Conservation (phyloP, 2,797 vertebrate species). For the Australoheros facetus region DNA sequence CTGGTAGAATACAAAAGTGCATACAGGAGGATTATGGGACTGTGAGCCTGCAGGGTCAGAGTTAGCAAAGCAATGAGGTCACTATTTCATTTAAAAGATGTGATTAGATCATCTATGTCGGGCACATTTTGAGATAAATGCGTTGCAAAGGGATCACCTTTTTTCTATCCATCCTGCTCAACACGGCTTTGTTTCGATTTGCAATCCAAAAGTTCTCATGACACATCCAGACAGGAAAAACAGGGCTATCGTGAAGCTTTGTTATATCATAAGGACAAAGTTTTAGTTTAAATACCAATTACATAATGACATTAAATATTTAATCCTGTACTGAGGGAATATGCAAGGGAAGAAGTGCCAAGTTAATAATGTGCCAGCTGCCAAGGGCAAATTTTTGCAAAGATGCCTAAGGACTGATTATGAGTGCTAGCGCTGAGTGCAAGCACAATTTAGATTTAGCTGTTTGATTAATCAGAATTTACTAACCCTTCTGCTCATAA, state of each 20-base stretch:
- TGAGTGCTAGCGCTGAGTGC: slow-evolving; percentile 7
- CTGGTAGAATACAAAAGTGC: slow-evolving; percentile 18
- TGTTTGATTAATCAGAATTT: not conserved
- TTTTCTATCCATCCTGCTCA: not conserved
- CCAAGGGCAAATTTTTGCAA: slow-evolving; percentile 15
- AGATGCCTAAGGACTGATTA: slow-evolving; percentile 20
- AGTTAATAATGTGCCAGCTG: slow-evolving; percentile 4
- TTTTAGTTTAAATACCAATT: slow-evolving; percentile 43
- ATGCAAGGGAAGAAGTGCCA: slow-evolving; percentile 39
- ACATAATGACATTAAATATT: slow-evolving; percentile 50
- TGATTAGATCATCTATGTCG: not conserved
- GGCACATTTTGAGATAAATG: not conserved
- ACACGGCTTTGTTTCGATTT: not conserved
- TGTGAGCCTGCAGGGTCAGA: not conserved
- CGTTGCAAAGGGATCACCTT: not conserved
- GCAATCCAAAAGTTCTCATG: not conserved
- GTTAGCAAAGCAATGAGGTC: not conserved
- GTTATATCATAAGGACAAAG: slow-evolving; percentile 46
- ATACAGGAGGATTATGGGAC: not conserved
- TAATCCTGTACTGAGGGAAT: slow-evolving; percentile 41
- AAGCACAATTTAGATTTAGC: not conserved
- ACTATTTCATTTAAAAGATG: not conserved
- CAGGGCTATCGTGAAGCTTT: slow-evolving; percentile 15
- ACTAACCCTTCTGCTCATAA: not conserved
- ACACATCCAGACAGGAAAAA: not conserved